A percentile compares a stretch with the other conserved stretches of the same genome.
Conservation (phyloP, 2,113 vertebrate genomes). For the Psilopsiagon aurifrons region DNA sequence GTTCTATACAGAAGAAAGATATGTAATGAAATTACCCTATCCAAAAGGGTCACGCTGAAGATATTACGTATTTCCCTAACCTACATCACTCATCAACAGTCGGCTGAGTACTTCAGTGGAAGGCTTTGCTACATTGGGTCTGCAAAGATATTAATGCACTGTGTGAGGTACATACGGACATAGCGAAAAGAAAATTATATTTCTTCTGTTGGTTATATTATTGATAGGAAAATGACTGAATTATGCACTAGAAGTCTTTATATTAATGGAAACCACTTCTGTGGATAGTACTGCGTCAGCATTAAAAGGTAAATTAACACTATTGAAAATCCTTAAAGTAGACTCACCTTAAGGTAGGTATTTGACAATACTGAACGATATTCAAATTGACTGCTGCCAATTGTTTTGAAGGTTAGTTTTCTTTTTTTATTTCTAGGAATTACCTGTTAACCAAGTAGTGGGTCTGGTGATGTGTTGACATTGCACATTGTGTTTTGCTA, state of each 20-base stretch:
- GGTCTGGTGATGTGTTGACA: background rate
- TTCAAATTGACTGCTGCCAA: background rate
- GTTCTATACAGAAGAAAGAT: background rate
- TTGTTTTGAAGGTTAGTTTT: background rate
- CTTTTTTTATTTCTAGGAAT: background rate
- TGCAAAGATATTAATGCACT: background rate
- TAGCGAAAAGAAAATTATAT: background rate
- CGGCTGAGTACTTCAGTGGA: background rate
- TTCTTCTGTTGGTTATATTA: background rate
- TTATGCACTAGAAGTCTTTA: background rate
- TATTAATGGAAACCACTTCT: background rate
- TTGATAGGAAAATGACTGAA: background rate
- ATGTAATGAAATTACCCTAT: background rate
- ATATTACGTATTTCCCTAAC: background rate
- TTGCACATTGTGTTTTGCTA: background rate
- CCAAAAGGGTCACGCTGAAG: conserved; percentile 8
- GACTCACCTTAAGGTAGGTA: background rate
- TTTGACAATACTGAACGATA: background rate
- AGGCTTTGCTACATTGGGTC: background rate
- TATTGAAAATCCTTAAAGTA: background rate
- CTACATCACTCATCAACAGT: background rate
- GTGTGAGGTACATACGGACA: background rate
- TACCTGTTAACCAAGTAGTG: background rate
- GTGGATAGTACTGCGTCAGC: background rate
- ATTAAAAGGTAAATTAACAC: background rate